phyloP scores from a whole-genome alignment of 1,140 invertebrate species.

The Heliconius hermathena region DNA sequence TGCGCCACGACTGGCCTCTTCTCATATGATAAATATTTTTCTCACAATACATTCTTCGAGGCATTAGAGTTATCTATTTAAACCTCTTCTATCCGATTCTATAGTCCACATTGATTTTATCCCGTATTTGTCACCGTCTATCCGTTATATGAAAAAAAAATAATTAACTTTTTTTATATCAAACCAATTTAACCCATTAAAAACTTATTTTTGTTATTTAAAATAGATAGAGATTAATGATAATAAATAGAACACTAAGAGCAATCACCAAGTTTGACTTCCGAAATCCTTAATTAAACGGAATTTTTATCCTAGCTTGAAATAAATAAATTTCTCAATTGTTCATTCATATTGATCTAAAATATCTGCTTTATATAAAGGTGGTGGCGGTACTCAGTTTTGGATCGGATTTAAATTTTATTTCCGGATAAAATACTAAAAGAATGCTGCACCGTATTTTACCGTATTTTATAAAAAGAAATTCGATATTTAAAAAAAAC shows the following conservation, averaged over 20 bases:
- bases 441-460: background rate
- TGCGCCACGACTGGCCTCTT: too few relatives aligned
- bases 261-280: background rate
- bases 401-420: background rate
- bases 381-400: background rate
- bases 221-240: background rate
- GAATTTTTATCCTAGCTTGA: background rate
- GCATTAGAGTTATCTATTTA: too few relatives aligned
- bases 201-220: too few relatives aligned
- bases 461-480: background rate
- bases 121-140: too few relatives aligned
- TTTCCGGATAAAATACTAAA: background rate
- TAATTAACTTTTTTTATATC: too few relatives aligned
- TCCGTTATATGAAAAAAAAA: too few relatives aligned
- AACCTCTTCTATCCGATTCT: too few relatives aligned
- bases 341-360: slow-evolving; percentile 6
- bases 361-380: background rate
- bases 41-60: too few relatives aligned
- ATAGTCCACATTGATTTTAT: too few relatives aligned
- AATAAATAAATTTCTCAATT: background rate
- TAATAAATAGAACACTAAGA: background rate
- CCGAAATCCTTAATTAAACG: background rate
- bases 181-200: too few relatives aligned
- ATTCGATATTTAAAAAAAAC: too few relatives aligned
- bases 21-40: too few relatives aligned